Evolutionary conservation across 1,140 invertebrate species (phyloP).

Genomic region (Probaryconus sp.): DNA sequence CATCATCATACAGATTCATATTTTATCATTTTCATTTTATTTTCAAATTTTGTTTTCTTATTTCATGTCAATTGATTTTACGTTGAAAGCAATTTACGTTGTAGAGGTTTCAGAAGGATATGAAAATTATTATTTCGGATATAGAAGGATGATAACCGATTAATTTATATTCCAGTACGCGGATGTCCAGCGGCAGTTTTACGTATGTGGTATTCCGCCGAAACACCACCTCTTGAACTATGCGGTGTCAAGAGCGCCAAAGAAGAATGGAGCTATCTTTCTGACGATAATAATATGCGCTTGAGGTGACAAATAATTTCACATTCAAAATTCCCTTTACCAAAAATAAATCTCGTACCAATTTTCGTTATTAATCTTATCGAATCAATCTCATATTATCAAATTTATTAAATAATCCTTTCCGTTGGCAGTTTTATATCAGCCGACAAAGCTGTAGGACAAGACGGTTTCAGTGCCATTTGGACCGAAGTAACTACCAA

Average conservation of each 20-base stretch:
- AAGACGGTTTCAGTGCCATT: slow-evolving; percentile 89
- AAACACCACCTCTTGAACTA: slow-evolving; percentile 88
- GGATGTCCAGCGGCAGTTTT: slow-evolving; percentile 94
- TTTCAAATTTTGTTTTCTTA: too few relatives aligned
- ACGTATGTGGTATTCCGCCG: slow-evolving; percentile 88
- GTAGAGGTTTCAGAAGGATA: too few relatives aligned
- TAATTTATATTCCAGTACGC: slow-evolving; percentile 80
- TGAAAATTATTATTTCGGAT: too few relatives aligned
- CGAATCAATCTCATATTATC: slow-evolving; percentile 28
- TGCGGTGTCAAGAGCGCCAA: slow-evolving; percentile 89
- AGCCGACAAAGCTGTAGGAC: slow-evolving; percentile 89
- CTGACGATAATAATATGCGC: slow-evolving; percentile 88
- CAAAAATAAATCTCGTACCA: slow-evolving; percentile 7
- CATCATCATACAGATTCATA: not conserved
- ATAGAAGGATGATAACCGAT: too few relatives aligned
- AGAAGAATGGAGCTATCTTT: slow-evolving; percentile 89
- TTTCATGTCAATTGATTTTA: too few relatives aligned
- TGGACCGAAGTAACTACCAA: slow-evolving; percentile 90
- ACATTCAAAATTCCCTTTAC: slow-evolving; percentile 3
- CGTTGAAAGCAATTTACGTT: too few relatives aligned
- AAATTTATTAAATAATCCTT: too few relatives aligned
- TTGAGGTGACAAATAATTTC: slow-evolving; percentile 81
- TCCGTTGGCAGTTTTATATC: slow-evolving; percentile 85
- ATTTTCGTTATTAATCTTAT: not conserved
- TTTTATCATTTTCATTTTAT: not conserved